Conservation (phyloP, 2,888 invertebrate genomes). For the Lithophane semibrunnea region DNA sequence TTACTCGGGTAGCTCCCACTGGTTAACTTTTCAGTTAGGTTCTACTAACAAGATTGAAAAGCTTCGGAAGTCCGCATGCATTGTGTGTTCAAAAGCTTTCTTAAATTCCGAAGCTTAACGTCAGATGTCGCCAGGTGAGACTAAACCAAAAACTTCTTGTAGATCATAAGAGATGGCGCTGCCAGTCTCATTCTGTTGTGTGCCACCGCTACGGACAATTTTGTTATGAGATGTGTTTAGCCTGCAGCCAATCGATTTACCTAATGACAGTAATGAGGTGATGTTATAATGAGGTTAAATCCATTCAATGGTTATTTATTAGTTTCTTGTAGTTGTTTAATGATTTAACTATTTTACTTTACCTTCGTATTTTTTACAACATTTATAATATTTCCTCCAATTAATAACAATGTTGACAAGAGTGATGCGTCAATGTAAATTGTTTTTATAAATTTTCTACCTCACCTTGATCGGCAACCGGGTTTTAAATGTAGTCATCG, state of each 20-base stretch:
- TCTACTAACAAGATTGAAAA: background rate
- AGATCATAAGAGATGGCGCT: constrained; percentile 76
- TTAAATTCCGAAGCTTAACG: constrained; percentile 69
- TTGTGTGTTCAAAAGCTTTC: constrained; percentile 20
- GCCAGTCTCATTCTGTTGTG: constrained; percentile 63
- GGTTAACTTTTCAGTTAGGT: background rate
- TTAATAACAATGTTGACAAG: constrained; percentile 44
- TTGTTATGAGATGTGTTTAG: constrained; percentile 31
- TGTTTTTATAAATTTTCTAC: constrained; percentile 52
- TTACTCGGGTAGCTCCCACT: background rate
- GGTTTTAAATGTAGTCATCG: constrained; percentile 61
- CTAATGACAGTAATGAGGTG: constrained; percentile 34
- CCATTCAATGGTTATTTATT: constrained; percentile 15
- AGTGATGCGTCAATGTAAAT: constrained; percentile 40
- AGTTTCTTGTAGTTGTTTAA: background rate
- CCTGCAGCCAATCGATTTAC: constrained; percentile 36
- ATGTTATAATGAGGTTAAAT: constrained; percentile 30
- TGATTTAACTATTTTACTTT: background rate
- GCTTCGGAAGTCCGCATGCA: background rate
- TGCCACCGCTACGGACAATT: background rate
- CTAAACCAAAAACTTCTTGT: constrained; percentile 48
- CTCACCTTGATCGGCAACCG: constrained; percentile 60
- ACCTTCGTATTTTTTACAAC: constrained; percentile 20
- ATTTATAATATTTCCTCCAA: constrained; percentile 31
- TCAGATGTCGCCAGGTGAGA: constrained; percentile 72